Base-by-base conservation (phyloP, 2,888 invertebrate species). In the Aelia acuminata region DNA sequence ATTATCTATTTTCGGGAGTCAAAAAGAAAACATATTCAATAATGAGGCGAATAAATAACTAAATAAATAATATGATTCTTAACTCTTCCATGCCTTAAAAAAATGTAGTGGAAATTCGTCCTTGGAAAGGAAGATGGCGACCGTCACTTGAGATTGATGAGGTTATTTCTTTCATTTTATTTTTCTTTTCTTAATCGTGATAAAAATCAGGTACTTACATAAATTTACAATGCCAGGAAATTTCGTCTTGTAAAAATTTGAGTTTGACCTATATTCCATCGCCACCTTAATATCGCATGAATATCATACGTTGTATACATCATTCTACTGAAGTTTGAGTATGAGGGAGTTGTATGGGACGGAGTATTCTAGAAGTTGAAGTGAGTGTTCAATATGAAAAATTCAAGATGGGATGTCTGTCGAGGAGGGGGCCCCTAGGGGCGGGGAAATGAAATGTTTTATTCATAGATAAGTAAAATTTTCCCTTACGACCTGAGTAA, bases 401-500 rank as follows among this genome's bases (percentile, higher is more conserved):
- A 80, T 80, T 80, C 80, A 47, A 43, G 43, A n/a, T 20, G 22
- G 43, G 43, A 80, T 80, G n/a, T n/a, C 80, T 80, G 43, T 47
- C 43, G 4, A 63, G 63, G 20, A 31, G 63, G 8, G 15, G 39
- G 43, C 8, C 80, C 80, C 80, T 11, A 11, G 80, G 4, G 43
- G 43, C 22, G 11, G 5, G 43, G 80, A 80, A 80, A 80, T 80
- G 80, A 80, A 80, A 80, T 80, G 80, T 80, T 80, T 80, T 80
- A 80, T 80, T 80, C 80, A 80, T 47, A 47, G 43, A 47, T 80
- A 80, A 80, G 80, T 80, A 43, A 47, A 80, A 80, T 80, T 39
- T 80, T 70, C 63, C 35, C 63, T 70, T 70, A 70, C 63, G 63
- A 70, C 63, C 63, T 70, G 63, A 70, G 63, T 35, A 70, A 70